Evolutionary conservation across 2,888 invertebrate species (phyloP).

Genomic region (Parnassius glacialis): DNA sequence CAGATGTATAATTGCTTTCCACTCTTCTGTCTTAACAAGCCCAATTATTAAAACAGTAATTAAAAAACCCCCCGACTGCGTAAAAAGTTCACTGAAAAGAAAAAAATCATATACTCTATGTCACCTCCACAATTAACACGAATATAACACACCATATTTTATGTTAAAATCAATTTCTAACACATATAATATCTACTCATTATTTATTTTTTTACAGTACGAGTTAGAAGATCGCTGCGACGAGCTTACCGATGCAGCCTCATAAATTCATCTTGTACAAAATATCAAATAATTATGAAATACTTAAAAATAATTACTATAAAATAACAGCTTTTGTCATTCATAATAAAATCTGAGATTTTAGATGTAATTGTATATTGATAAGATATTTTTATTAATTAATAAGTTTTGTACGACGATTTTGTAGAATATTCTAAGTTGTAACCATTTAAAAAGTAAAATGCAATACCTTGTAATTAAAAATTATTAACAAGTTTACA

Average conservation of each 20-base stretch:
- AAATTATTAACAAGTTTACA: neutral
- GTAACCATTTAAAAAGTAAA: slow-evolving; percentile 1
- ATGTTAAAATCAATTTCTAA: too few species aligned
- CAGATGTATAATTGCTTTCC: too few species aligned
- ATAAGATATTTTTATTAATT: slow-evolving; percentile 10
- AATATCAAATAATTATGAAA: slow-evolving; percentile 18
- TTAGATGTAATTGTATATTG: slow-evolving; percentile 18
- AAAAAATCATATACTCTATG: too few species aligned
- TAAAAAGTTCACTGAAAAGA: too few species aligned
- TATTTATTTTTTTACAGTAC: slow-evolving; percentile 73
- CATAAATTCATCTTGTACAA: slow-evolving; percentile 23
- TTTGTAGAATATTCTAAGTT: neutral
- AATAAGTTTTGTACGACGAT: slow-evolving; percentile 4
- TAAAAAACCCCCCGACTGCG: too few species aligned
- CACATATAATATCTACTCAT: neutral
- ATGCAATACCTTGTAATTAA: neutral
- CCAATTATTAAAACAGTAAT: too few species aligned
- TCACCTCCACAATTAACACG: too few species aligned
- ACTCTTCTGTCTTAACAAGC: too few species aligned
- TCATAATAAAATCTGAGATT: slow-evolving; percentile 27
- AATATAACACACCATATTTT: too few species aligned
- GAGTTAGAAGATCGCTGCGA: slow-evolving; percentile 91
- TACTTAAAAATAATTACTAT: slow-evolving; percentile 20
- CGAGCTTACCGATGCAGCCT: slow-evolving; percentile 81
- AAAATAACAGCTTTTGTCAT: slow-evolving; percentile 18